Evolutionary conservation across 2,113 vertebrate species (phyloP).

Genomic region (Tyto alba): DNA sequence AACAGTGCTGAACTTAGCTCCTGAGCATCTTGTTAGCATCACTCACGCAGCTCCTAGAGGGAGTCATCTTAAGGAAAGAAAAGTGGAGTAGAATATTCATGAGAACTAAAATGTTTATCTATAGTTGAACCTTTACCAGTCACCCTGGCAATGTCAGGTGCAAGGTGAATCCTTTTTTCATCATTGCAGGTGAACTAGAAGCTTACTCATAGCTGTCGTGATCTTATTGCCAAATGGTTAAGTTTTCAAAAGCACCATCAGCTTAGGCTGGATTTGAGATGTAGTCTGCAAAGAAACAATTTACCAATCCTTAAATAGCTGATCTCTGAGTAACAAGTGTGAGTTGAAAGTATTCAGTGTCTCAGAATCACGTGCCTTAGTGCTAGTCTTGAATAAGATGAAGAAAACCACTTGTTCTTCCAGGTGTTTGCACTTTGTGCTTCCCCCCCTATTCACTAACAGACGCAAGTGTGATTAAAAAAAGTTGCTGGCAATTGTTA

Average conservation of each 20-base stretch:
- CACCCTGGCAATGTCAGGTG: neutral
- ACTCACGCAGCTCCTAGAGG: neutral
- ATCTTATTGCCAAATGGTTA: neutral
- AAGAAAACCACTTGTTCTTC: neutral
- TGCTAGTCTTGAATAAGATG: neutral
- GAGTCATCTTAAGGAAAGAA: neutral
- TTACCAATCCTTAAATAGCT: neutral
- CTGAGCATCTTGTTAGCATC: neutral
- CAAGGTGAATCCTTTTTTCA: neutral
- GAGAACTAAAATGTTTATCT: neutral
- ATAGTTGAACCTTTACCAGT: neutral
- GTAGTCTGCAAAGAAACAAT: neutral
- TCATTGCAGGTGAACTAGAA: neutral
- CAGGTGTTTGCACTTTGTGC: neutral
- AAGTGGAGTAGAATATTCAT: neutral
- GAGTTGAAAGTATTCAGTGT: neutral
- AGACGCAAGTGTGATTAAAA: neutral
- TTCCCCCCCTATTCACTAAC: neutral
- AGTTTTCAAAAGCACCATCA: rapidly evolving
- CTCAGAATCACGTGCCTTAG: too few relatives aligned
- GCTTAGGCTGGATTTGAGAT: neutral
- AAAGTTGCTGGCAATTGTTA: neutral
- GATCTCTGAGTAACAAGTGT: neutral
- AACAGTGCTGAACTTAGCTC: neutral
- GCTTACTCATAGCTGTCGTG: neutral